phyloP scores from a whole-genome alignment of 2,888 invertebrate genomes.

The Nomada ferruginata region DNA sequence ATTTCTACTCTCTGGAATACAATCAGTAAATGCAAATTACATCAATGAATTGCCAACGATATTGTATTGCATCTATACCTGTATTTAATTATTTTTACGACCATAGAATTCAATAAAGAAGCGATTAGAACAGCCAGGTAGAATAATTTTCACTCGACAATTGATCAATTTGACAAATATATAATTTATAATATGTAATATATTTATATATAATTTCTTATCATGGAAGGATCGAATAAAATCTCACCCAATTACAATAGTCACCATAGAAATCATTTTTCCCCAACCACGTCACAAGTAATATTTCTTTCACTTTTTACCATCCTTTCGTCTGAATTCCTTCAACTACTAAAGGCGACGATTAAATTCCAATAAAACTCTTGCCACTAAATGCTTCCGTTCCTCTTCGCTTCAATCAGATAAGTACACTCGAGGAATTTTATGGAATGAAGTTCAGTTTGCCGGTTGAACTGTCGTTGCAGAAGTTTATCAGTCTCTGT shows the following conservation, averaged over 20 bases:
- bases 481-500: constrained; percentile 10
- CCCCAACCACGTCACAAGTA: background rate
- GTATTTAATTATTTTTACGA: background rate
- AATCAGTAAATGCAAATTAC: too few species aligned
- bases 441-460: constrained; percentile 3
- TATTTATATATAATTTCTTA: background rate
- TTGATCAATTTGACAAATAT: background rate
- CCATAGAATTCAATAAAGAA: background rate
- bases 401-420: background rate
- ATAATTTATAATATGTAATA: background rate
- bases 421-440: background rate
- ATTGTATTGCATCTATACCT: background rate
- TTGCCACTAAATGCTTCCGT: background rate
- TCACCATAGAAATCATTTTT: too few species aligned
- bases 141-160: background rate
- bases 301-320: background rate
- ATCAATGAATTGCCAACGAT: constrained; percentile 1
- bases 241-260: background rate
- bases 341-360: background rate
- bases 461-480: background rate
- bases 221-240: too few species aligned
- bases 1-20: too few species aligned
- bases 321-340: background rate
- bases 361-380: background rate
- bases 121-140: background rate